Evolutionary conservation across 2,113 vertebrate species (phyloP), one percentile per base, ranked within the genome.

Genomic region (Cryptomyrus ogoouensis): DNA sequence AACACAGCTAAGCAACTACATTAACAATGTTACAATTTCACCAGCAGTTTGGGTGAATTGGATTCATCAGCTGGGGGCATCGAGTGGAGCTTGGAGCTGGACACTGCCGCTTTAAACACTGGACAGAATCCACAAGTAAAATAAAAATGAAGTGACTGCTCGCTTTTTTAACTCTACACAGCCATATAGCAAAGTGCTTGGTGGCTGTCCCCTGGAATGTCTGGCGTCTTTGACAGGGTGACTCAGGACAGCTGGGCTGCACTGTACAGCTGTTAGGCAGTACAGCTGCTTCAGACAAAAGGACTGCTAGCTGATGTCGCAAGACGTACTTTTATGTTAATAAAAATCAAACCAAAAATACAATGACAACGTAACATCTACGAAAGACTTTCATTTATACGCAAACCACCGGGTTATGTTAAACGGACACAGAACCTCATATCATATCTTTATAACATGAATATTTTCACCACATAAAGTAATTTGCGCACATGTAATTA

Each of bases 181-280:
- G 15, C 77, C 24, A 35, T 35, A 58, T n/a, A 90, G 27, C 88
- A 35, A 77, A 39, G 24, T 52, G 62, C 50, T 52, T 89, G 88
- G 93, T 93, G 88, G 88, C 90, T 91, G 91, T 93, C 92, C 89
- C 90, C 93, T 93, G 93, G 94, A 96, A 96, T 96, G 95, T 58
- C 24, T 66, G 27, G 66, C 93, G 95, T 95, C 95, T 95, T 91
- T 93, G 94, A 94, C 94, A 91, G 92, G 93, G 94, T 35, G 74
- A 80, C 74, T 39, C 31, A 7, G 13, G 35, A 80, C 74, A 80
- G 17, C 74, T 39, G 74, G 31, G 31, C 13, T 94, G 94, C n/a
- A 3, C 70, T 6, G 27, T 56, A 83, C 89, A 90, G 84, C 91
- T 91, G 91, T 90, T 83, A 50, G 31, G 13, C 31, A 88, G 77